Conservation (phyloP, 2,797 vertebrate genomes). For the Notamacropus eugenii region DNA sequence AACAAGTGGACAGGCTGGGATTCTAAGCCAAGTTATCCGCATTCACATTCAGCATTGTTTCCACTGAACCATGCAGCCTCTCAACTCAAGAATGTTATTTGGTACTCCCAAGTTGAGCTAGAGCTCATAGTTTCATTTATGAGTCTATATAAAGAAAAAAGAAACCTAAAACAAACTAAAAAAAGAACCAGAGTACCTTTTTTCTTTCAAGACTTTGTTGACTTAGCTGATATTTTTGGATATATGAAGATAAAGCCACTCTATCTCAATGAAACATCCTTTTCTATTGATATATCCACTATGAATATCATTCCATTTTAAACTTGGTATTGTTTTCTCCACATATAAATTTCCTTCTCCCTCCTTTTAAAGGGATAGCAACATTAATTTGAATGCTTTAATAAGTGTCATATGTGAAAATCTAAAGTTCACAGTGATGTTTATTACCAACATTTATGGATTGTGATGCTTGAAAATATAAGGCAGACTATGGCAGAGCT, state of each 20-base stretch:
- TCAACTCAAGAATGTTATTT: not conserved
- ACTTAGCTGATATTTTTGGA: not conserved
- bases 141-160: not conserved
- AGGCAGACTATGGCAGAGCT: not conserved
- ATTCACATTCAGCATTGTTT: not conserved
- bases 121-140: not conserved
- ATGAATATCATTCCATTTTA: not conserved
- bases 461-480: not conserved
- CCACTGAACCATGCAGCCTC: not conserved
- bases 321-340: not conserved
- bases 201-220: not conserved
- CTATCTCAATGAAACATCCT: not conserved
- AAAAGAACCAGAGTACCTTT: not conserved
- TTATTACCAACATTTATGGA: not conserved
- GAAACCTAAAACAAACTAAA: not conserved
- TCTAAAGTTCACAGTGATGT: not conserved
- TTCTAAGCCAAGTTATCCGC: not conserved
- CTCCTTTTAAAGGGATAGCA: not conserved
- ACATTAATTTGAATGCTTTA: not conserved
- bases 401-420: not conserved
- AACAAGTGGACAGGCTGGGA: not conserved
- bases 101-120: not conserved
- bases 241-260: not conserved
- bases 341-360: not conserved
- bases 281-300: not conserved